Base-by-base conservation (phyloP, 2,113 vertebrate genomes). In the Gasterosteus aculeatus region DNA sequence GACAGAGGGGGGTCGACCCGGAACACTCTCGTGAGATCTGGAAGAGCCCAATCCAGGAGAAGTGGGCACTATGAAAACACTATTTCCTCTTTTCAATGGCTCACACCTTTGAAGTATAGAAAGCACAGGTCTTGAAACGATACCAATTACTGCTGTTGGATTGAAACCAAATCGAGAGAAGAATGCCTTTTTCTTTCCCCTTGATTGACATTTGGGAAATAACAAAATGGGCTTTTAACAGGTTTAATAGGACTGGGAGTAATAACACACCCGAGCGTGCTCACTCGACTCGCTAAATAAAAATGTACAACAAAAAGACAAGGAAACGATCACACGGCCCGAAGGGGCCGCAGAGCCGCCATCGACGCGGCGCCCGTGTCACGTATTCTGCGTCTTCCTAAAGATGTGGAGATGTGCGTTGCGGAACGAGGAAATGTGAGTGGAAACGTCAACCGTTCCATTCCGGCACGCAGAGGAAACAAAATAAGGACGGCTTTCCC, bases 1-100 rank as follows among this genome's bases (percentile, higher is more conserved):
- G 93, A 90, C 88, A 80, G 92, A 86, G 82, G 87, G 87, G 86
- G 84, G 78, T 72, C 78, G 68, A 68, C 80, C 68, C 74, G 79
- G 87, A 72, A 38, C 14, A 11, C 72, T 89, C 87, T 88, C 83
- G 76, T 46, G 85, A 88, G 91, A 90, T 74, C 77, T 64, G 61
- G 75, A 86, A 80, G 63, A 77, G 77, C 71, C 75, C 75, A 56
- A 75, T 86, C 77, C 80, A 77, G 69, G 51, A 86, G 66, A 77
- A 65, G 68, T 51, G n/a, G 49, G 72, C 58, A 39, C 61, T 29
- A 42, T 49, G 73, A 75, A 88, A 85, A 81, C 71, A 71, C 58
- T 26, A 26, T 67, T 63, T 44, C 71, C 66, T 71, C 49, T 78
- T 42, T 14, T 7, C 26, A 73, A 78, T 75, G 47, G 69, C 82